Base-by-base conservation (phyloP, 2,888 invertebrate genomes). In the Noctua pronuba region DNA sequence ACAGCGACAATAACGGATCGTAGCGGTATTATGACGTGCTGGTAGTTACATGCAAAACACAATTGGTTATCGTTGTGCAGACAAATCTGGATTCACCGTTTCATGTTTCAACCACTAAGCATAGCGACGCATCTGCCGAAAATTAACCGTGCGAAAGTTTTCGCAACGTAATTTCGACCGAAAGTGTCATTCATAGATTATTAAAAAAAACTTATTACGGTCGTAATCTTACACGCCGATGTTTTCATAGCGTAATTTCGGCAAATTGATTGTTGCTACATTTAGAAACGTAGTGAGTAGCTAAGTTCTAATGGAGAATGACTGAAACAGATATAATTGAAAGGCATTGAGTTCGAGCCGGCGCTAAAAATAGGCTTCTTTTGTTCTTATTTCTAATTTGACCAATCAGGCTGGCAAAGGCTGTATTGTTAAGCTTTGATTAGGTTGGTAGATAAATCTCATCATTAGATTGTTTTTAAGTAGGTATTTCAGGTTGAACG, bases 1-100 rank as follows among this genome's bases (percentile, higher is more conserved):
- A 71, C 41, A 80, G 44, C 10, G 38, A 85, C 80, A 79, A 79
- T 83, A 86, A 80, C 75, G 72, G 73, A 55, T 71, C 46, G 75
- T 79, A 82, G 73, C 73, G 75, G 77, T 78, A 78, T 67, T 79
- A 62, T 64, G 67, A 72, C 44, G 55, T 68, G 49, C 73, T 62
- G 41, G 41, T 75, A 64, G 84, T 77, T 68, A 38, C 67, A 79
- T 67, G 60, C 67, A 52, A 80, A 67, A 52, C 74, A 52, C 44
- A n/a, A 66, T 74, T 46, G 28, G 35, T 66, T 55, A 60, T 74
- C 66, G 44, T 24, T 35, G 28, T 18, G 49, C 35, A 80, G 46
- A 81, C 81, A 69, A 66, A 79, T 58, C 46, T 41, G n/a, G 71
- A 49, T 58, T 55, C 66, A n/a, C 13, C 31, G 21, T 18, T 58